Percentiles rank a stretch among this genome's conserved stretches.
These are phyloP conservation scores for Panurus biarmicus DNA, from an alignment of 2,113 vertebrate species.

Conservation along the genomic window DNA sequence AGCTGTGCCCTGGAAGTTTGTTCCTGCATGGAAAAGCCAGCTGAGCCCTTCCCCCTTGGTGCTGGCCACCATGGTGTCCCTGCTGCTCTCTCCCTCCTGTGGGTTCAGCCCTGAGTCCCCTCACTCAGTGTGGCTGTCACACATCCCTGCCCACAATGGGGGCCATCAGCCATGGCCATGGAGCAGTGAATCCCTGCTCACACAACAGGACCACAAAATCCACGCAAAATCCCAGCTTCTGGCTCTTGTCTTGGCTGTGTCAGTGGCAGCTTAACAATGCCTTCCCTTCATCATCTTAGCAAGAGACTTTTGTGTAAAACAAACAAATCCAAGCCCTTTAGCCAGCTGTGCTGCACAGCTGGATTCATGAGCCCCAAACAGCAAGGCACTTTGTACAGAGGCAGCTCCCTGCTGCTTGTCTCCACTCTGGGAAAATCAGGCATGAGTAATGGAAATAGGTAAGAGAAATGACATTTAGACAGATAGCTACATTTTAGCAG, in stretches of 20 bases:
- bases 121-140: neutral
- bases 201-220: neutral
- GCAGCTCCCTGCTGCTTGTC: neutral
- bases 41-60: neutral
- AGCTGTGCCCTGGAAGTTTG: neutral
- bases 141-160: accelerated
- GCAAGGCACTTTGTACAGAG: neutral
- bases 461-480: neutral
- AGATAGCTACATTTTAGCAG: neutral
- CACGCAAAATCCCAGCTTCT: accelerated
- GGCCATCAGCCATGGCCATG: neutral
- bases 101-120: neutral
- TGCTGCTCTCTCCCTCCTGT: neutral
- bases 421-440: neutral
- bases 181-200: neutral
- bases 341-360: neutral
- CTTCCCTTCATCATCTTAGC: neutral
- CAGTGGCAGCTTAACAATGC: neutral
- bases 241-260: neutral
- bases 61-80: neutral
- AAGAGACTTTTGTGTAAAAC: neutral
- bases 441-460: accelerated
- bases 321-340: neutral
- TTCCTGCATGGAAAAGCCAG: neutral
- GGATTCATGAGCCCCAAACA: neutral